phyloP scores from a whole-genome alignment of 2,797 vertebrate genomes.

The Ctenochaetus hawaiiensis region DNA sequence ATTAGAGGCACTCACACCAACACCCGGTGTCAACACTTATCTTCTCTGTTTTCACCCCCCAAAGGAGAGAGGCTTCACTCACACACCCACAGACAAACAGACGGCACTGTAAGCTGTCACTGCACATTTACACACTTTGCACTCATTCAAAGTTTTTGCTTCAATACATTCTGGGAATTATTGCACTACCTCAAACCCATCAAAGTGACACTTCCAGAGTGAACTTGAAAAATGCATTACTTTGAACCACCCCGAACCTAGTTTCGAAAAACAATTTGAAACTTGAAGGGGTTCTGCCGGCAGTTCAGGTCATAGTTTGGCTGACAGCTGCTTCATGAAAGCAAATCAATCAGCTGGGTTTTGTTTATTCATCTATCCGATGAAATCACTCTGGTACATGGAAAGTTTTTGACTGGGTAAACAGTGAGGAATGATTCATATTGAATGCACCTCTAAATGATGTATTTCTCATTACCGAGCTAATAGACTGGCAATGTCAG shows the following conservation, averaged over 20 bases:
- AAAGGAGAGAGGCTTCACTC: slow-evolving; percentile 53
- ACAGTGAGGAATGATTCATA: slow-evolving; percentile 48
- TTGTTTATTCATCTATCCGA: slow-evolving; percentile 59
- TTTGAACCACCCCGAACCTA: slow-evolving; percentile 39
- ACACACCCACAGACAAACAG: slow-evolving; percentile 51
- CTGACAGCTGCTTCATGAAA: slow-evolving; percentile 50
- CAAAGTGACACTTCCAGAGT: slow-evolving; percentile 66
- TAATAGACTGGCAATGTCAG: slow-evolving; percentile 33
- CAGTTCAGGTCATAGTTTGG: slow-evolving; percentile 37
- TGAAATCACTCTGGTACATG: slow-evolving; percentile 46
- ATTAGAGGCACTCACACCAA: slow-evolving; percentile 45
- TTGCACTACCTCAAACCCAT: slow-evolving; percentile 53
- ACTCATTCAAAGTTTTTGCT: slow-evolving; percentile 64
- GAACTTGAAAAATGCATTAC: slow-evolving; percentile 61
- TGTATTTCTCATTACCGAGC: slow-evolving; percentile 48
- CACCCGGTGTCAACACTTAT: slow-evolving; percentile 70
- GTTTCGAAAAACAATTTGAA: slow-evolving; percentile 53
- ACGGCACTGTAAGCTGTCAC: slow-evolving; percentile 66
- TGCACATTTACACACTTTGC: slow-evolving; percentile 61
- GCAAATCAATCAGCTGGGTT: slow-evolving; percentile 60
- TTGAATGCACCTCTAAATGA: slow-evolving; percentile 44
- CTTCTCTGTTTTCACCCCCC: slow-evolving; percentile 59
- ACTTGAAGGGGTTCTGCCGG: slow-evolving; percentile 34
- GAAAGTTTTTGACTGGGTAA: slow-evolving; percentile 51
- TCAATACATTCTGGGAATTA: slow-evolving; percentile 62